Evolutionary conservation across 2,797 vertebrate species (phyloP).

Genomic region (Karalla daura): DNA sequence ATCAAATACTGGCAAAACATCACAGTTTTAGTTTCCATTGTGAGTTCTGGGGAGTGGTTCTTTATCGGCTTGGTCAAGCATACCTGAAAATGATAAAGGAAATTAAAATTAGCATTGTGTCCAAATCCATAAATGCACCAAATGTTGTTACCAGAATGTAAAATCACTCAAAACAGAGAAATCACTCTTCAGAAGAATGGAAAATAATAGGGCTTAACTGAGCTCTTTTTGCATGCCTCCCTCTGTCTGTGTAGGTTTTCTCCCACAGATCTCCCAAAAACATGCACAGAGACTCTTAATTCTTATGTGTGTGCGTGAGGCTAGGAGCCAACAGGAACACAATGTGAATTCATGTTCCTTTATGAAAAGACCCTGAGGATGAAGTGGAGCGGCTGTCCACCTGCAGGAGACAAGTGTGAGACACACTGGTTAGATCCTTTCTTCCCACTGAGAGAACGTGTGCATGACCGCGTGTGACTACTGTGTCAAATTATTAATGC

Average conservation of each 20-base stretch:
- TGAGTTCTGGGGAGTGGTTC: constrained; percentile 14
- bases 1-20: constrained; percentile 33
- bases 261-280: too few relatives aligned
- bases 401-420: constrained; percentile 79
- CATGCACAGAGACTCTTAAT: too few relatives aligned
- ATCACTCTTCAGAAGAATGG: neutral
- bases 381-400: constrained; percentile 88
- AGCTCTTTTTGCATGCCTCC: too few relatives aligned
- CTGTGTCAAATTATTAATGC: neutral
- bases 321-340: constrained; percentile 16
- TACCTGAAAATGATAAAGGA: constrained; percentile 56
- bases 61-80: constrained; percentile 15
- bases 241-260: too few relatives aligned
- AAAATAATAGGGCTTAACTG: too few relatives aligned
- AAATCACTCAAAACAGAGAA: neutral
- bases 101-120: neutral
- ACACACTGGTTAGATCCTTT: constrained; percentile 26
- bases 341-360: constrained; percentile 87
- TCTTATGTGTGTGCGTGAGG: too few relatives aligned
- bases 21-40: constrained; percentile 51
- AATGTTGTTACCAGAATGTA: too few relatives aligned
- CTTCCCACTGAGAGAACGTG: neutral
- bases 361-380: constrained; percentile 90
- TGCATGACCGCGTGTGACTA: neutral
- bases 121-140: neutral